These are phyloP conservation scores for Drosophila insularis DNA, from an alignment of 1,140 invertebrate genomes.

Conservation along the genomic window DNA sequence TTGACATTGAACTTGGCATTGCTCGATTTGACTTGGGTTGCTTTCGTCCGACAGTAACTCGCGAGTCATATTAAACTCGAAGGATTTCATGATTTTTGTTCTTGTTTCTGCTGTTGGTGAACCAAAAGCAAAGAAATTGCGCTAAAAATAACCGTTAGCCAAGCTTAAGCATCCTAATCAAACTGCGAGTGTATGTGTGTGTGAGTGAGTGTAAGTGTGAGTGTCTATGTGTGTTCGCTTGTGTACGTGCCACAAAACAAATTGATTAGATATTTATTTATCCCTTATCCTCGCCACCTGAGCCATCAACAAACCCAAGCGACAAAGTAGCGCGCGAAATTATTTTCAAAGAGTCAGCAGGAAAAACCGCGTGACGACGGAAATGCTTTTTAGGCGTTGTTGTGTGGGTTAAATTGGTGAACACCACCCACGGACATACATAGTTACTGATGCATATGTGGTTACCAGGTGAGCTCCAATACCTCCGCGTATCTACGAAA, in stretches of 20 bases:
- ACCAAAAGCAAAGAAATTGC: conserved; percentile 2
- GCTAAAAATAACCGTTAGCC: conserved; percentile 28
- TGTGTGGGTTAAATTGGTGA: neutral
- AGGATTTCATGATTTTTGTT: conserved; percentile 7
- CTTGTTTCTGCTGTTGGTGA: conserved; percentile 1
- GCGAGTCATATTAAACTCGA: neutral
- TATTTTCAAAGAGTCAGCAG: neutral
- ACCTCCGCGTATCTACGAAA: neutral
- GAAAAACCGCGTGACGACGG: neutral
- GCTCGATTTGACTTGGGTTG: neutral
- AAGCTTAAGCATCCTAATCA: conserved; percentile 22
- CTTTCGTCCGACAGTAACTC: neutral
- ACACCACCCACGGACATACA: neutral
- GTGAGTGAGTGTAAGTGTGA: neutral
- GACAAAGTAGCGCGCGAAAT: conserved; percentile 1
- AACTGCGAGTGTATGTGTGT: neutral
- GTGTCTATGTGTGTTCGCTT: neutral
- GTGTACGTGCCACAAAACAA: neutral
- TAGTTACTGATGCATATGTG: neutral
- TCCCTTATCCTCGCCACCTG: conserved; percentile 2
- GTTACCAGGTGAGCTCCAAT: neutral
- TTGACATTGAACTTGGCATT: conserved; percentile 19
- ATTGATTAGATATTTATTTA: conserved; percentile 10
- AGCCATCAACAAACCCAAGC: neutral
- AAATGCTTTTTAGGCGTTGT: neutral